Evolutionary conservation across 1,140 invertebrate species (phyloP), one percentile per base, ranked within the genome.

Genomic region (Aplysia californica): DNA sequence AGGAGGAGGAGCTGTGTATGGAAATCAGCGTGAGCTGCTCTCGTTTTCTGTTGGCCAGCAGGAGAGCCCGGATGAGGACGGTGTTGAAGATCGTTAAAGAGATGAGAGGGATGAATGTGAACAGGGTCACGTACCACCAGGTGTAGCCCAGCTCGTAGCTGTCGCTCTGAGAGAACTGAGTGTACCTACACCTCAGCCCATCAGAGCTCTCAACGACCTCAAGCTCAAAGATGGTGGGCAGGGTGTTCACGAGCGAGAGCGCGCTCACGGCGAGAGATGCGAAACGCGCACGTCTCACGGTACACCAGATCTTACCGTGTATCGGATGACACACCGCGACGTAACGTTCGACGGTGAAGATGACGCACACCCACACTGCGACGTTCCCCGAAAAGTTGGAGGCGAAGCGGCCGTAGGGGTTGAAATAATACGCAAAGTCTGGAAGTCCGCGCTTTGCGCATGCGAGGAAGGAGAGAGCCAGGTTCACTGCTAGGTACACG

Each of bases 331-430:
- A 93, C 4, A 95, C 94, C 35, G 93, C 94, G 67, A 95, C 93
- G 90, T 94, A 95, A 56, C 94, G 89, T 88, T 95, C 94, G 70
- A 95, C 91, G 2, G 94, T 95, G 86, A 95, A 95, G 36, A 93
- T 93, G 3, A 95, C 94, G 35, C 44, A 15, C 44, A 50, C 88
- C 94, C 94, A 95, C 41, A 94, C 93, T 29, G 93, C 85, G 18
- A 93, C 93, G 86, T 93, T 94, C 80, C 92, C 92, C 69, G 92
- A 91, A 33, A 92, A 91, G 87, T 94, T 93, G 21, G 92, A 91
- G 44, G 94, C 85, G 90, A 93, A 93, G 33, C 92, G 87, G 2
- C 88, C 92, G 75, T 92, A 91, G 0, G 91, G 90, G 67, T 87
- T 87, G 74, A 90, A 88, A 41, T 91, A 87, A 56, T 85, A 84